Conservation (phyloP, 2,797 vertebrate genomes). For the Synanceia verrucosa region DNA sequence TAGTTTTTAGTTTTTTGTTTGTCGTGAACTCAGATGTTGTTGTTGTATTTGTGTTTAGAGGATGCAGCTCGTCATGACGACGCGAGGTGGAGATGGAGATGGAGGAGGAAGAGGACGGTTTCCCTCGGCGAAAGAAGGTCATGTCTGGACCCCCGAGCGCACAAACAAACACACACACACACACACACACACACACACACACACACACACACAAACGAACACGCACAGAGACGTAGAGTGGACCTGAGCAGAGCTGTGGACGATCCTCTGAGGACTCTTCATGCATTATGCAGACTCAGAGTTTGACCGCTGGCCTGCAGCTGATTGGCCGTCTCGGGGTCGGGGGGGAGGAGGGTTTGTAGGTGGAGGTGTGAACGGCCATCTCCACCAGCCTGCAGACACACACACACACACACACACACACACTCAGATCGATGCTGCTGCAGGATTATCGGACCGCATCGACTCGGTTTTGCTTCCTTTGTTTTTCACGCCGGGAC, state of each 20-base stretch:
- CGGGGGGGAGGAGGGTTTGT: slow-evolving; percentile 6
- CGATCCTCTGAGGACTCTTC: slow-evolving; percentile 58
- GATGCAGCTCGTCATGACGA: neutral
- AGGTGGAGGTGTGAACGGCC: slow-evolving; percentile 1
- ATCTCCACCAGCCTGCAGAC: slow-evolving; percentile 43
- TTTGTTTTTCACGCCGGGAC: slow-evolving; percentile 31
- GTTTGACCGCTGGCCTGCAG: slow-evolving; percentile 80
- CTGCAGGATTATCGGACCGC: slow-evolving; percentile 43
- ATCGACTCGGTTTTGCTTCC: slow-evolving; percentile 17
- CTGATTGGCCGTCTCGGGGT: slow-evolving; percentile 72
- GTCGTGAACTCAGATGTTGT: too few species aligned
- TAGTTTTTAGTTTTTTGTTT: too few species aligned
- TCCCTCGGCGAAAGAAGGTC: slow-evolving; percentile 14
- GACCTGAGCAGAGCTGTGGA: slow-evolving; percentile 37
- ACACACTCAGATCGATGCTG: slow-evolving; percentile 32
- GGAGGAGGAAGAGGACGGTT: slow-evolving; percentile 17
- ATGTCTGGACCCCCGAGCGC: slow-evolving; percentile 14
- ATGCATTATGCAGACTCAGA: slow-evolving; percentile 76
- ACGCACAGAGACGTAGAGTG: slow-evolving; percentile 10
- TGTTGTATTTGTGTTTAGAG: slow-evolving; percentile 9
- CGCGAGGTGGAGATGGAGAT: neutral
- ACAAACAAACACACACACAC: slow-evolving; percentile 6
- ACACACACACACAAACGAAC: slow-evolving; percentile 34
- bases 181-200: slow-evolving; percentile 37
- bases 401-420: slow-evolving; percentile 10